A percentile compares a stretch with the other conserved stretches of the same genome.
Evolutionary conservation across 2,797 vertebrate species (phyloP).

Genomic region (Peromyscus nudipes): DNA sequence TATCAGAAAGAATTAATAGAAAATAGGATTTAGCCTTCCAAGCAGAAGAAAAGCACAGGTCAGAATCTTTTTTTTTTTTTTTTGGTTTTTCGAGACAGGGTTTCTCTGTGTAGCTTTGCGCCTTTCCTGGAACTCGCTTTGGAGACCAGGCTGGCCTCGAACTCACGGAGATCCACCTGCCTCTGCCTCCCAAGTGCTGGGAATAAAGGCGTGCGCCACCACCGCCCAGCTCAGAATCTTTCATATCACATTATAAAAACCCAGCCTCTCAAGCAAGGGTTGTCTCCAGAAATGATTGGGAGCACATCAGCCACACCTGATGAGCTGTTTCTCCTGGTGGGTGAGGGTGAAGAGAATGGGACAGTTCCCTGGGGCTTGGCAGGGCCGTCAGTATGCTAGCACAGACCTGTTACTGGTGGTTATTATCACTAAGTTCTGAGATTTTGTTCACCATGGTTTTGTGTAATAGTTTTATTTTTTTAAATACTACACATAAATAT

Average conservation of each 20-base stretch:
- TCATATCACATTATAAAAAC: conserved; percentile 18
- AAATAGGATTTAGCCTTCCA: conserved; percentile 44
- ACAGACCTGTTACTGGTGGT: conserved; percentile 2
- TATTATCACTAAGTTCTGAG: conserved; percentile 14
- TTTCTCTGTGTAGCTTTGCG: too few relatives aligned
- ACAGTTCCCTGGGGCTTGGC: not conserved
- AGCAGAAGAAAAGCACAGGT: not conserved
- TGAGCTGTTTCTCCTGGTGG: not conserved
- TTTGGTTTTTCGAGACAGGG: too few relatives aligned
- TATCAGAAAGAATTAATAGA: conserved; percentile 53
- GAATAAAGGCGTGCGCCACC: too few relatives aligned
- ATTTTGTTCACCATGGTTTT: conserved; percentile 36
- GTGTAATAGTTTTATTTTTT: conserved; percentile 47
- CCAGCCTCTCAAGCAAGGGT: not conserved
- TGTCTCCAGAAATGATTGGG: not conserved
- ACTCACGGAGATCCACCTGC: too few relatives aligned
- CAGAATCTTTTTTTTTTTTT: not conserved
- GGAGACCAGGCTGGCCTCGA: too few relatives aligned
- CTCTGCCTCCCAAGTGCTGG: too few relatives aligned
- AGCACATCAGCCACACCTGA: not conserved
- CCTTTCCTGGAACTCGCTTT: too few relatives aligned
- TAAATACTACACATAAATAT: conserved; percentile 42
- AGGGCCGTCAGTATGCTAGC: not conserved
- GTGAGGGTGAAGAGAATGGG: not conserved
- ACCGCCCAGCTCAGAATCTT: not conserved